Evolutionary conservation across 2,797 vertebrate genomes (phyloP), one percentile per base, ranked within the genome.

Genomic region (Sitta carolinensis): DNA sequence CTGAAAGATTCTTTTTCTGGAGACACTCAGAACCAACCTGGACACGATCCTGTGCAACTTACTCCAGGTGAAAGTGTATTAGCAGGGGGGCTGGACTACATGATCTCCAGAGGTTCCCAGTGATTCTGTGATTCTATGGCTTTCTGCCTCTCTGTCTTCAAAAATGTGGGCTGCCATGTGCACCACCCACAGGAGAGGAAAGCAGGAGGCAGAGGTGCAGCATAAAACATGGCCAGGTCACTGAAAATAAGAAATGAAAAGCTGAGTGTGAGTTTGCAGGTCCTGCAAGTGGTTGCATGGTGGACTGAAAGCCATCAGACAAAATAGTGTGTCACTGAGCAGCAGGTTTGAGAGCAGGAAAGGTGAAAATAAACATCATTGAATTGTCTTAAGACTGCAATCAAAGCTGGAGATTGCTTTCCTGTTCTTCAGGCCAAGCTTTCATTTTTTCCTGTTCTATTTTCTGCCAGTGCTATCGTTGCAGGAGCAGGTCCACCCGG

Each of bases 371-470:
- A 73, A 69, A 73, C 25, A 80, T 4, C 20, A 27, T n/a, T 59
- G 48, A 42, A 36, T 26, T 11, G 38, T 34, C 9, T 61, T 7
- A 7, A 27, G 43, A 3, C 16, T 15, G 43, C 69, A 59, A 47
- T 64, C 79, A 78, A 70, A 72, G 59, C 52, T 84, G 34, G 34
- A 66, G 21, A 40, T 17, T 25, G 26, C 73, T 52, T 59, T 89
- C 51, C 58, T 5, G 72, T 10, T 7, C 36, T 11, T 2, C 12
- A 4, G 9, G 54, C 54, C 1, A 11, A 66, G n/a, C 54, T 22
- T 7, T 2, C 0, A 4, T 2, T 40, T 51, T 17, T 40, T 20
- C 8, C 16, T 5, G 7, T 14, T 29, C 1, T 7, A 0, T 22
- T 77, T 47, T 42, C 42, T 51, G 11, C 30, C 15, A 12, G 2